Percentiles rank a stretch among this genome's conserved stretches.
Evolutionary conservation across 1,140 invertebrate species (phyloP).

Genomic region (Bombus superbus): DNA sequence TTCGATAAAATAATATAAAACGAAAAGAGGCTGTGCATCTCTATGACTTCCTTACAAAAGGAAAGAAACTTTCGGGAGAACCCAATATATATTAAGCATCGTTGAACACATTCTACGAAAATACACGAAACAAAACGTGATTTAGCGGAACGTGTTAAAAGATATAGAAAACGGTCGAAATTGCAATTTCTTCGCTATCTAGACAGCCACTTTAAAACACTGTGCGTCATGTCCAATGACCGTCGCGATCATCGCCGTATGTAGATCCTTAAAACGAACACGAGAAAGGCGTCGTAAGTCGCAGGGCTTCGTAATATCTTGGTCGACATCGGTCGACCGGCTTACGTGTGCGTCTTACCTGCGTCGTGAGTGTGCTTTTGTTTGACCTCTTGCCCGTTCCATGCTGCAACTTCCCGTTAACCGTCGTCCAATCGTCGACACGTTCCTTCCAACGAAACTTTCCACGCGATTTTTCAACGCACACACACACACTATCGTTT

Average conservation of each 20-base stretch:
- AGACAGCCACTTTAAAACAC: not conserved
- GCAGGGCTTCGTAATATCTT: constrained; percentile 50
- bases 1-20: too few relatives aligned
- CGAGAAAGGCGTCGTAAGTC: constrained; percentile 2
- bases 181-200: not conserved
- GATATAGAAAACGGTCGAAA: too few relatives aligned
- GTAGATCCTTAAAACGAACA: constrained; percentile 40
- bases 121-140: too few relatives aligned
- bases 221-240: not conserved
- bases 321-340: constrained; percentile 4
- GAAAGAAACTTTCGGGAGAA: too few relatives aligned
- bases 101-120: too few relatives aligned
- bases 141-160: too few relatives aligned
- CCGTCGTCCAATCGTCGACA: not conserved
- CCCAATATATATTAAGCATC: too few relatives aligned
- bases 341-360: constrained; percentile 47
- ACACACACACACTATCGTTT: not conserved
- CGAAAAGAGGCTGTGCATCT: too few relatives aligned
- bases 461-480: constrained; percentile 6
- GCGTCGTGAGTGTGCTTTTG: not conserved
- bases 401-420: not conserved
- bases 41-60: too few relatives aligned
- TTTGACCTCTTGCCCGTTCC: constrained; percentile 17
- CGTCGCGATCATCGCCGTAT: not conserved
- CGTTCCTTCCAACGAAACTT: constrained; percentile 4